A percentile compares a stretch with the other conserved stretches of the same genome.
These are phyloP conservation scores for Alloscopus bannaensis DNA, from an alignment of 2,888 invertebrate species.

Conservation along the genomic window DNA sequence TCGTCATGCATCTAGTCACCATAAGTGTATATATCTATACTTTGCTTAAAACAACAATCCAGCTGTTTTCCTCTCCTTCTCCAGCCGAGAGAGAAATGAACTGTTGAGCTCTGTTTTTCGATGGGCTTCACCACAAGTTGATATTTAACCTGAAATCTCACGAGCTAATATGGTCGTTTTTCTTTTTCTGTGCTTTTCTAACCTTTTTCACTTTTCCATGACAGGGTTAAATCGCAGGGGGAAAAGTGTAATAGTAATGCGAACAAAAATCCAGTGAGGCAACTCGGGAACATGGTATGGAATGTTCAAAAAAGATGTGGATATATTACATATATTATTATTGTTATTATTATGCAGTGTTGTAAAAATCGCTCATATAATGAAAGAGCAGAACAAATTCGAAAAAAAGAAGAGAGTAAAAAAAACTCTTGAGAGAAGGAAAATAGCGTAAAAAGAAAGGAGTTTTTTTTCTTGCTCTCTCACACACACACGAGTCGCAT, in stretches of 20 bases:
- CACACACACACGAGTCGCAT: too few species aligned
- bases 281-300: too few species aligned
- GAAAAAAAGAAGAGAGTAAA: constrained; percentile 2
- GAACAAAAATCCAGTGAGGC: too few species aligned
- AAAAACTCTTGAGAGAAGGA: constrained; percentile 17
- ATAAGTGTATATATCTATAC: too few species aligned
- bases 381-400: constrained; percentile 39
- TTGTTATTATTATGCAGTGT: constrained; percentile 32
- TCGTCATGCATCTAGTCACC: too few species aligned
- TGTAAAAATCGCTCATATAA: constrained; percentile 47
- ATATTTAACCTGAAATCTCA: constrained; percentile 49
- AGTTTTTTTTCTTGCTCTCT: constrained; percentile 12
- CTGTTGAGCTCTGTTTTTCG: constrained; percentile 11
- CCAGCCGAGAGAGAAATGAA: constrained; percentile 34
- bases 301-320: too few species aligned
- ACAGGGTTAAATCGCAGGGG: too few species aligned
- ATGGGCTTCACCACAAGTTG: constrained; percentile 33
- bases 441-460: not conserved
- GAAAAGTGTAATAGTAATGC: too few species aligned
- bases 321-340: constrained; percentile 19
- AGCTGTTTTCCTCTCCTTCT: constrained; percentile 49
- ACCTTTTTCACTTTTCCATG: constrained; percentile 32
- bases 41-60: constrained; percentile 61
- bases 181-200: constrained; percentile 21
- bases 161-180: constrained; percentile 40